phyloP scores from a whole-genome alignment of 2,113 vertebrate species.

The Callopanchax toddi region DNA sequence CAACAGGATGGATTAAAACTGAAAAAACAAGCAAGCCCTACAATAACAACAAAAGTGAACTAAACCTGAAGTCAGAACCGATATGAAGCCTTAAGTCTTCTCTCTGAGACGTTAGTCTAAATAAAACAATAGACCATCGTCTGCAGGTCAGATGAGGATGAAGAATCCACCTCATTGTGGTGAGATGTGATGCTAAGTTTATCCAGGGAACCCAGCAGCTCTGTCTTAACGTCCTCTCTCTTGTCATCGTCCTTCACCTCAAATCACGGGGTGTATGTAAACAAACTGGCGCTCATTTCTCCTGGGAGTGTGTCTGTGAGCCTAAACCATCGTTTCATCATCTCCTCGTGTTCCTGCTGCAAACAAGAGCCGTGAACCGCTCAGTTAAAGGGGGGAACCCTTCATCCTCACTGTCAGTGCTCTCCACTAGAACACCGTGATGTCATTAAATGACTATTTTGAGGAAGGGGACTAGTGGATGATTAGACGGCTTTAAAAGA shows the following conservation, averaged over 20 bases:
- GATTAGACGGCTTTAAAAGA: too few species aligned
- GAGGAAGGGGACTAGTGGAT: too few species aligned
- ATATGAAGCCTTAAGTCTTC: too few species aligned
- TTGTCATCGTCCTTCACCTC: conserved; percentile 42
- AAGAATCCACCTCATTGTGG: conserved; percentile 34
- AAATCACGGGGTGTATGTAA: conserved; percentile 49
- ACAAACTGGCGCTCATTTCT: conserved; percentile 46
- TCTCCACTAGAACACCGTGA: too few species aligned
- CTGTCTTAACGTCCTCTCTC: conserved; percentile 48
- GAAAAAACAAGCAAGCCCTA: too few species aligned
- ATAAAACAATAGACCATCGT: conserved; percentile 9
- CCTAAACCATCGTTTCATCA: conserved; percentile 39
- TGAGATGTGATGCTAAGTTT: conserved; percentile 33
- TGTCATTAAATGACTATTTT: too few species aligned
- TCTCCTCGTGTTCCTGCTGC: conserved; percentile 32
- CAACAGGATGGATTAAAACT: too few species aligned
- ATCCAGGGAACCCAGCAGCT: conserved; percentile 43
- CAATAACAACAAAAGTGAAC: neutral
- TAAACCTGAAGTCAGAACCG: too few species aligned
- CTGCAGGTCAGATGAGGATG: conserved; percentile 27
- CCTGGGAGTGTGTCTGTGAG: conserved; percentile 42
- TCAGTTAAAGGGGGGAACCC: too few species aligned
- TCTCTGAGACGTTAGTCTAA: neutral
- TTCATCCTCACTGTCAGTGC: too few species aligned
- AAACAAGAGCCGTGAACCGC: conserved; percentile 39